A percentile compares a stretch with the other conserved stretches of the same genome.
phyloP scores from a whole-genome alignment of 2,113 vertebrate genomes.

The human (Homo sapiens) region GRCh38 chr6:72487001-72487500 shows the following conservation, averaged over 20 bases:
- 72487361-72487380: not conserved
- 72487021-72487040: not conserved
- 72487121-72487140: not conserved
- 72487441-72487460: not conserved
- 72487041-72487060: not conserved
- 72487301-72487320: not conserved
- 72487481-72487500: not conserved
- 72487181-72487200: not conserved
- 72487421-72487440: not conserved
- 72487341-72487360: not conserved
- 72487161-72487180: not conserved
- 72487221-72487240: not conserved
- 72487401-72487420: not conserved
- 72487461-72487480: not conserved
- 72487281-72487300: not conserved
- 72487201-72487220: not conserved
- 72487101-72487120: not conserved
- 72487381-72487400: not conserved
- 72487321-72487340: not conserved
- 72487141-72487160: not conserved
- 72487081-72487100: not conserved
- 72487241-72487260: not conserved
- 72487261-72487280: not conserved
- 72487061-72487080: not conserved
- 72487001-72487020: not conserved